Evolutionary conservation across 2,888 invertebrate genomes (phyloP), one percentile per base, ranked within the genome.

Genomic region (Molanna angustata): DNA sequence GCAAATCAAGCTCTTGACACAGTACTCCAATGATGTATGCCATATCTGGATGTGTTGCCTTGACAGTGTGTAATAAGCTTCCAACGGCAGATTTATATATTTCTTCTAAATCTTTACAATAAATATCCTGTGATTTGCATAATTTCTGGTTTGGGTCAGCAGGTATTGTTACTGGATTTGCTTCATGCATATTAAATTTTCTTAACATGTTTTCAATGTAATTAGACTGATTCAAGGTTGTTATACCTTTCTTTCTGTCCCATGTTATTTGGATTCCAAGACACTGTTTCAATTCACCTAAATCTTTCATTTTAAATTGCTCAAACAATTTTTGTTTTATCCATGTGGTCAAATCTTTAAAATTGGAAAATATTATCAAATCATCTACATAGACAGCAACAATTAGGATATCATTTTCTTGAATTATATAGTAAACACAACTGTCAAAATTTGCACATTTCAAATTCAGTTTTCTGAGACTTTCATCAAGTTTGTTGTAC

Each of bases 161-260:
- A n/a, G n/a, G n/a, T n/a, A n/a, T n/a, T n/a, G n/a, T n/a, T n/a
- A n/a, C n/a, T n/a, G n/a, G n/a, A n/a, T n/a, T n/a, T n/a, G n/a
- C n/a, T n/a, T n/a, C n/a, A n/a, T n/a, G n/a, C n/a, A n/a, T n/a
- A n/a, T n/a, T n/a, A n/a, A n/a, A n/a, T n/a, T n/a, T n/a, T n/a
- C n/a, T n/a, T n/a, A n/a, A n/a, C n/a, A 35, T n/a, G 13, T 35
- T 35, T 35, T 35, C 35, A 17, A 37, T 37, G 18, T 37, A 37
- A 4, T 16, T 17, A 37, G 14, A n/a, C 11, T 37, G 37, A 37
- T 13, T 16, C 11, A 37, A 37, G 9, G 17, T 16, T 16, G 37
- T 37, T n/a, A 16, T 16, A 17, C 37, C 37, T 13, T 37, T 37
- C 17, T n/a, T 16, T 37, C 37, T 37, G 17, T 37, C 37, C 18